Percentiles rank a stretch among this genome's conserved stretches.
Conservation (phyloP, 1,140 invertebrate genomes). For the Plectrocnemia conspersa region DNA sequence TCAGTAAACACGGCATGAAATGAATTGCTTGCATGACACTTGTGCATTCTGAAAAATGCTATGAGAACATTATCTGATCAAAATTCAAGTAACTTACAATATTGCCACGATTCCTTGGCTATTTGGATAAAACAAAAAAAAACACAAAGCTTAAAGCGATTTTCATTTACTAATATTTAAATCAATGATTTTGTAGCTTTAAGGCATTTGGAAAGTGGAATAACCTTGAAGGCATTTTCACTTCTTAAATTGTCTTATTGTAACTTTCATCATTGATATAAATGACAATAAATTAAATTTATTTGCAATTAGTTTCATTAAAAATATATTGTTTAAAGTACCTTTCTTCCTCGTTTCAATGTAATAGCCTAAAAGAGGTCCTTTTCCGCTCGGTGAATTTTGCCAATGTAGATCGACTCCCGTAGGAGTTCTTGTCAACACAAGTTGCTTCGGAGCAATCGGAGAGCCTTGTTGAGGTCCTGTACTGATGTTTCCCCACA, state of each 20-base stretch:
- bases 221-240: neutral
- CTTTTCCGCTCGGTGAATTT: slow-evolving; percentile 79
- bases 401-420: slow-evolving; percentile 83
- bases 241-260: too few relatives aligned
- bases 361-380: slow-evolving; percentile 85
- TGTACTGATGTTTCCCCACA: slow-evolving; percentile 80
- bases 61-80: too few relatives aligned
- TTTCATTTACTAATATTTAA: neutral
- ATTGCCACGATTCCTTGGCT: slow-evolving; percentile 66
- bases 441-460: slow-evolving; percentile 66
- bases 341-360: slow-evolving; percentile 86
- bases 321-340: slow-evolving; percentile 49
- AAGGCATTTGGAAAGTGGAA: neutral
- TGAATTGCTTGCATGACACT: too few relatives aligned
- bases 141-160: neutral
- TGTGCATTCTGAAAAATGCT: too few relatives aligned
- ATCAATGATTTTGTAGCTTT: neutral
- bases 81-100: slow-evolving; percentile 70
- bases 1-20: too few relatives aligned
- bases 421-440: slow-evolving; percentile 71
- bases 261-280: too few relatives aligned
- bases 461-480: slow-evolving; percentile 93
- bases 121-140: slow-evolving; percentile 16
- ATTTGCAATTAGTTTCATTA: too few relatives aligned
- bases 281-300: too few relatives aligned